Evolutionary conservation across 2,888 invertebrate genomes (phyloP).

Genomic region (Melikaiella ostensackeni): DNA sequence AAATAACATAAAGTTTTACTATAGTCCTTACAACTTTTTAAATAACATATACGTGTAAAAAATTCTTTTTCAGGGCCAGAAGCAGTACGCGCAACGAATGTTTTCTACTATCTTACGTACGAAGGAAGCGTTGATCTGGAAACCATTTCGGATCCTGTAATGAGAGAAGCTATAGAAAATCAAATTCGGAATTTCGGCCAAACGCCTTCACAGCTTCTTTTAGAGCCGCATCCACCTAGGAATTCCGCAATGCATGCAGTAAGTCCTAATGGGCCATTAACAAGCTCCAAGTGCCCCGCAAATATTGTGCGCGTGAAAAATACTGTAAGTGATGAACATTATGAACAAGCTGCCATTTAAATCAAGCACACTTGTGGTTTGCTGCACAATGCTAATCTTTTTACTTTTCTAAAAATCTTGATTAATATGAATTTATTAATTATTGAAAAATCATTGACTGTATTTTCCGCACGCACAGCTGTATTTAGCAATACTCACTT

Average conservation of each 20-base stretch:
- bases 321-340: conserved; percentile 3
- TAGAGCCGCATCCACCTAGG: conserved; percentile 99
- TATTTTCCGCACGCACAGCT: conserved; percentile 18
- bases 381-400: conserved; percentile 11
- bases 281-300: conserved; percentile 11
- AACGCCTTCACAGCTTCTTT: conserved; percentile 97
- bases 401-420: not conserved
- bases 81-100: conserved; percentile 97
- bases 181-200: conserved; percentile 99
- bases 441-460: not conserved
- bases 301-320: conserved; percentile 30
- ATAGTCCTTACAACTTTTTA: not conserved
- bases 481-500: not conserved
- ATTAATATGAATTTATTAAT: not conserved
- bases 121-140: conserved; percentile 98
- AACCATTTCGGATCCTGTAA: conserved; percentile 91
- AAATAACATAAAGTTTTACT: too few relatives aligned
- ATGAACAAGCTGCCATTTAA: not conserved
- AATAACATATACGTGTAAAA: conserved; percentile 6
- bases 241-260: conserved; percentile 96
- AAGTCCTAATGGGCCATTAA: conserved; percentile 59
- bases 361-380: not conserved
- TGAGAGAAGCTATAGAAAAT: conserved; percentile 95
- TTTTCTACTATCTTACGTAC: conserved; percentile 99
- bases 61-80: conserved; percentile 86